These are phyloP conservation scores for Xerus inauris DNA, from an alignment of 2,113 vertebrate genomes.

Conservation along the genomic window DNA sequence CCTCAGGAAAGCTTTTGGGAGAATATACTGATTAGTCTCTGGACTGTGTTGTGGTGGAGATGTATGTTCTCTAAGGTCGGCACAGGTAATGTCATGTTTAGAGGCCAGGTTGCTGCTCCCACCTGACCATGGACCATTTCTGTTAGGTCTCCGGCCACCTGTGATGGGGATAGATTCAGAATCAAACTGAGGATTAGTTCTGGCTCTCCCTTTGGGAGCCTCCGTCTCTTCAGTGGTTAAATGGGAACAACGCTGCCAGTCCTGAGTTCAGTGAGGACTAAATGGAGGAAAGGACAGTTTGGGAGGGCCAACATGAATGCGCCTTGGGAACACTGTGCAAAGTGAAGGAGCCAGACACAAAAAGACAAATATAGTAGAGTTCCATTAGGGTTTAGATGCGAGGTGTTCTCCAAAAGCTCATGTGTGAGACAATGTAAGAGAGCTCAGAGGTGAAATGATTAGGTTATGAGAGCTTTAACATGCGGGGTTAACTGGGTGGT, in stretches of 20 bases:
- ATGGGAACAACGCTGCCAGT: neutral
- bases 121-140: neutral
- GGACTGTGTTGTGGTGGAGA: neutral
- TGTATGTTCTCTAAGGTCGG: too few relatives aligned
- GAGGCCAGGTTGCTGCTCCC: rapidly evolving
- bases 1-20: neutral
- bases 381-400: too few relatives aligned
- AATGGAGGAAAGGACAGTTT: neutral
- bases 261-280: neutral
- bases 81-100: rapidly evolving
- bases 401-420: too few relatives aligned
- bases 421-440: too few relatives aligned
- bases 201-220: neutral
- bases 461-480: too few relatives aligned
- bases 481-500: too few relatives aligned
- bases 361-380: neutral
- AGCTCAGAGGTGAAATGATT: too few relatives aligned
- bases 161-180: neutral
- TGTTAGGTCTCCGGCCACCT: neutral
- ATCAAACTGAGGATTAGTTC: neutral
- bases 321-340: neutral
- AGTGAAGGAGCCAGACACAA: neutral
- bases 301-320: neutral
- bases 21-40: neutral
- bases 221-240: neutral